Conservation (phyloP, 2,113 vertebrate genomes). For the Jaculus jaculus region DNA sequence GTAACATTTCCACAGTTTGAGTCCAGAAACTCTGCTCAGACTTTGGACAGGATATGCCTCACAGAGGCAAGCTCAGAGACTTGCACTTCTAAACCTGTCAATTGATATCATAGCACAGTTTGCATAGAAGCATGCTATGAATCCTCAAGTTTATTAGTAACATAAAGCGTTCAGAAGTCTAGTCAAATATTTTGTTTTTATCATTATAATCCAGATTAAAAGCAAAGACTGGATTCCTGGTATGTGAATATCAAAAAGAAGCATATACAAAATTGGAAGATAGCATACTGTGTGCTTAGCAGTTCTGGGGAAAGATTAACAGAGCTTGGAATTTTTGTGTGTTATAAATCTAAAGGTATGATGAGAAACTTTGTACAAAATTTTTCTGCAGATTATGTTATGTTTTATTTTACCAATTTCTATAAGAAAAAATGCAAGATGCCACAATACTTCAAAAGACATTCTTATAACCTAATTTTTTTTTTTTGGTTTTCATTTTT, state of each 20-base stretch:
- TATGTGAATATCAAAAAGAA: not conserved
- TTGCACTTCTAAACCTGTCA: not conserved
- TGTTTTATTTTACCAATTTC: not conserved
- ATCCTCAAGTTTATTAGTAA: not conserved
- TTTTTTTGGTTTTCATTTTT: too few species aligned
- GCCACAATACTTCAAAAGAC: not conserved
- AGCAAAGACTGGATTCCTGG: not conserved
- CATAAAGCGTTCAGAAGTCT: not conserved
- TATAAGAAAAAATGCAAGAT: not conserved
- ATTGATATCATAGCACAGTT: not conserved
- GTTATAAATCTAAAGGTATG: not conserved
- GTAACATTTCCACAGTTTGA: not conserved
- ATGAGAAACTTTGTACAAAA: not conserved
- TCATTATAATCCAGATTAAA: not conserved
- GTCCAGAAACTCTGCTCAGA: not conserved
- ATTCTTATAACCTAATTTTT: not conserved
- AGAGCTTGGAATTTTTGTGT: not conserved
- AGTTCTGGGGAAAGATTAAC: not conserved
- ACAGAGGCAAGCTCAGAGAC: not conserved
- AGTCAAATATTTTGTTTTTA: not conserved
- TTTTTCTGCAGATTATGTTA: not conserved
- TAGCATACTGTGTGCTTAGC: too few species aligned
- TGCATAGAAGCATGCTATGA: not conserved
- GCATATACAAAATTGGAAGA: not conserved
- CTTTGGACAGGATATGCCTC: not conserved